A percentile compares a stretch with the other conserved stretches of the same genome.
phyloP scores from a whole-genome alignment of 2,113 vertebrate genomes.

The Rhinichthys klamathensis region DNA sequence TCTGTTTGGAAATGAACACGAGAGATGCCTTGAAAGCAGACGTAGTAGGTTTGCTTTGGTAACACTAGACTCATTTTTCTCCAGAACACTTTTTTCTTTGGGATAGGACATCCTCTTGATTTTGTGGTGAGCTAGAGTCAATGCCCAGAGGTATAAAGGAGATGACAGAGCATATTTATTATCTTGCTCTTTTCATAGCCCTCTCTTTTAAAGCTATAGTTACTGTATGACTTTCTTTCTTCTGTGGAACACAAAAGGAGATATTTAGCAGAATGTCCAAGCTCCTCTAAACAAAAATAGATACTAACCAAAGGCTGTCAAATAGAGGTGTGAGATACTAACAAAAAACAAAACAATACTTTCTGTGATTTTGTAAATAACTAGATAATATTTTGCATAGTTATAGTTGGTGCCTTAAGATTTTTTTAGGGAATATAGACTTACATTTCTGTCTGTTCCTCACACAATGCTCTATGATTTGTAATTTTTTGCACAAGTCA shows the following conservation, averaged over 20 bases:
- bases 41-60: constrained; percentile 47
- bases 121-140: constrained; percentile 60
- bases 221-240: not conserved
- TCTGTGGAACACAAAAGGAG: not conserved
- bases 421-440: too few species aligned
- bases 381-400: too few species aligned
- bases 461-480: too few species aligned
- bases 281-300: not conserved
- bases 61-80: constrained; percentile 49
- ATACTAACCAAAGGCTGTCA: too few species aligned
- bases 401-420: too few species aligned
- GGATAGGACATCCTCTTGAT: constrained; percentile 63
- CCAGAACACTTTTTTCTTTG: constrained; percentile 65
- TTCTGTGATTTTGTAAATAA: too few species aligned
- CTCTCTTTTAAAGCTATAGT: not conserved
- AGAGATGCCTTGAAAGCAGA: constrained; percentile 39
- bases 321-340: too few species aligned
- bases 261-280: constrained; percentile 13
- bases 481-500: too few species aligned
- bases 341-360: too few species aligned
- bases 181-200: not conserved
- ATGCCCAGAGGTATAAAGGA: constrained; percentile 14
- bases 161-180: constrained; percentile 9
- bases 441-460: too few species aligned
- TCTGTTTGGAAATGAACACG: constrained; percentile 53